Evolutionary conservation across 2,797 vertebrate species (phyloP), one percentile per base, ranked within the genome.

Genomic region (Lutjanus campechanus): DNA sequence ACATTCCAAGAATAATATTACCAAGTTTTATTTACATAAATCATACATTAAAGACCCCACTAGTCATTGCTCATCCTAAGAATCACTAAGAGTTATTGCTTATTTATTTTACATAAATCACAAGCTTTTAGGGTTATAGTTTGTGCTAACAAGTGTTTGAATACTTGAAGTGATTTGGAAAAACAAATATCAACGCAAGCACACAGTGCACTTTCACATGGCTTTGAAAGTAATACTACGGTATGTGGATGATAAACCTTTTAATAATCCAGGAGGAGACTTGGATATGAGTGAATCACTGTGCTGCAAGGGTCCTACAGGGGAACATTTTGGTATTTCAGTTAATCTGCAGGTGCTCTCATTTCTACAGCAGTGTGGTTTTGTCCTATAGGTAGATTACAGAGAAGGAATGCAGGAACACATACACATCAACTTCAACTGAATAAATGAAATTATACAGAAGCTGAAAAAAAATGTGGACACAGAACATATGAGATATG

Each of bases 1-100:
- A 55, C 11, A n/a, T 44, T 15, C 11, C 47, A 81, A 70, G 53
- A 68, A 62, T 84, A 65, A 79, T 64, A 47, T 88, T 75, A 75
- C 47, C 19, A 90, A 79, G 66, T 80, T 85, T 94, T 93, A 94
- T 94, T 94, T 91, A 91, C 90, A 93, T 53, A 68, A 84, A 89
- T 90, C 77, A 89, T 89, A 90, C 86, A 91, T n/a, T 77, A 84
- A 56, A 79, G 62, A 64, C 84, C 70, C 79, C 76, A 77, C 55
- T 79, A 69, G 76, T 80, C 77, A 81, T 55, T 76, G 66, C 58
- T 80, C n/a, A 12, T 68, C 53, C 70, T 76, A 85, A 53, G 50
- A 75, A 76, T 75, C 56, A 74, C 81, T 68, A 85, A 71, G 44
- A 76, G 58, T 82, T 89, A 88, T 91, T 93, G 88, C 91, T 89